Evolutionary conservation across 2,888 invertebrate species (phyloP), one percentile per base, ranked within the genome.

Genomic region (Trypoxylon attenuatum): DNA sequence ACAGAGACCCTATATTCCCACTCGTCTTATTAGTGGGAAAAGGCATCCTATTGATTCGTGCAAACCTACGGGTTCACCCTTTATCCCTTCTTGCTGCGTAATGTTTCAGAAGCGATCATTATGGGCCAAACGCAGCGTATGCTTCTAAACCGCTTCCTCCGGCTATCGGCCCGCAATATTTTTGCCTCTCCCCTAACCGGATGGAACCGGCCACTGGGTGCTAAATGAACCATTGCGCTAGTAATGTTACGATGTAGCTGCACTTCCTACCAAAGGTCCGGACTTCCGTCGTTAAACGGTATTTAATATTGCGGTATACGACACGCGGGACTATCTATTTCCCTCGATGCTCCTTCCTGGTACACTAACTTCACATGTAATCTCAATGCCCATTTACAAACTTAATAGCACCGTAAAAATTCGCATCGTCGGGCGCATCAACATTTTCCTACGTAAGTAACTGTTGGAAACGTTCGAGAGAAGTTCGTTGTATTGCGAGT

Each of bases 181-280:
- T 77, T 72, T 61, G 62, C 72, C 69, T 73, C 69, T 73, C 73
- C 63, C 76, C 70, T 63, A 77, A 58, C 77, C 71, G 77, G 77
- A 77, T 71, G 76, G 51, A 73, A 52, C 60, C 59, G 56, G 70
- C 69, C 71, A 64, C 68, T 69, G 64, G 57, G 56, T 58, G 67
- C 70, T 76, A 76, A 77, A 77, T 66, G 77, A 76, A 73, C 76
- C 75, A 67, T 71, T 64, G 71, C 69, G 71, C 64, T 49, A 60
- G 69, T 63, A 67, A 59, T 59, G 70, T 64, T 69, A 69, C 64
- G 55, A 52, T 58, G 65, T 66, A 51, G 60, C 64, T 66, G 19
- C 75, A 47, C 71, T 69, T 68, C 69, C 71, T 65, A 68, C 59
- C 67, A 45, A 70, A 66, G 68, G 72, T 73, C 71, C 67, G 72